These are phyloP conservation scores for Helicoverpa assulta DNA, from an alignment of 2,888 invertebrate species.

Conservation along the genomic window DNA sequence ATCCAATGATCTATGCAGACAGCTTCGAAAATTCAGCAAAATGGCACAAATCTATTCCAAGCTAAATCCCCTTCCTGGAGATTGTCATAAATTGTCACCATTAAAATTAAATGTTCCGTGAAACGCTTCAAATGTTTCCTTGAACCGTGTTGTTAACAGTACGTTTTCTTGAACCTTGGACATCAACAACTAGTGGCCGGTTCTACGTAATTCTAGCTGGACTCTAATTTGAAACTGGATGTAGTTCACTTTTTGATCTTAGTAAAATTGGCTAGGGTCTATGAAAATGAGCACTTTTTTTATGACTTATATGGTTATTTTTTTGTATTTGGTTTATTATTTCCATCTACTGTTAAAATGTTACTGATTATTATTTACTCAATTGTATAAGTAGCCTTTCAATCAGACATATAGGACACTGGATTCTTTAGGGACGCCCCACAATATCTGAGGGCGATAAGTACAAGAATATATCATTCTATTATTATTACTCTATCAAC, in stretches of 20 bases:
- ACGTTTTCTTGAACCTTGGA: constrained; percentile 30
- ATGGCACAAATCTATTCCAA: constrained; percentile 9
- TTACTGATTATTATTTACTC: no score
- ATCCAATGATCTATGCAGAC: background rate
- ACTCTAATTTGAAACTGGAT: constrained; percentile 4
- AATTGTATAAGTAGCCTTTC: background rate
- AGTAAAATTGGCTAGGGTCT: background rate
- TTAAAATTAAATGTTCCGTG: constrained; percentile 49
- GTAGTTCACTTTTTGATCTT: background rate
- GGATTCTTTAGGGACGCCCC: background rate
- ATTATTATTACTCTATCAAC: constrained; percentile 38
- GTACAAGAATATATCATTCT: constrained; percentile 16
- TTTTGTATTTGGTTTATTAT: background rate
- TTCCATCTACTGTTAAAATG: no score
- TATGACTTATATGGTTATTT: background rate
- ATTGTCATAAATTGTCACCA: constrained; percentile 36
- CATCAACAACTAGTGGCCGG: constrained; percentile 17
- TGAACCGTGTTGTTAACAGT: constrained; percentile 30
- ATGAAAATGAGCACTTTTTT: background rate
- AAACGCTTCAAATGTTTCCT: constrained; percentile 32
- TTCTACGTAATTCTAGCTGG: constrained; percentile 27
- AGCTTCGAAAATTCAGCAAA: background rate
- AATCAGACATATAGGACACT: background rate
- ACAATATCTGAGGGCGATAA: constrained; percentile 4
- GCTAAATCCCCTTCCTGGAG: constrained; percentile 30